Evolutionary conservation across 2,113 vertebrate genomes (phyloP), one percentile per base, ranked within the genome.

Genomic region (Ophthalmolycus amberensis): DNA sequence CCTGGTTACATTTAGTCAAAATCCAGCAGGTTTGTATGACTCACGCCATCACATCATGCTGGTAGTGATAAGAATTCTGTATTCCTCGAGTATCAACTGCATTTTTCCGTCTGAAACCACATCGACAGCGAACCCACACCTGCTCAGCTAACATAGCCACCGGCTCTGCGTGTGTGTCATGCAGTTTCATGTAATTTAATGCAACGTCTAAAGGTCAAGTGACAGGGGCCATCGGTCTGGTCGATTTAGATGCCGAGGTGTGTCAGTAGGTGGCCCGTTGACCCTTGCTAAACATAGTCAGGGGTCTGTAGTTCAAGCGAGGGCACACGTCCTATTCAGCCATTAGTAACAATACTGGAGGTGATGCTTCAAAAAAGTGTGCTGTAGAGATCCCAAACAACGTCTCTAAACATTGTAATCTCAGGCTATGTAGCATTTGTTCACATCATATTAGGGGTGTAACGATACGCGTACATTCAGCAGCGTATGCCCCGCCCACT

Each of bases 91-190:
- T 46, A 5, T 32, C 14, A 37, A 3, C 20, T 60, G 1, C 1
- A 0, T 29, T 34, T 29, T 75, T 63, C 14, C 11, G 5, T 46
- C 42, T 50, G 2, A 69, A 64, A 38, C 7, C 29, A 2, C 40
- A 42, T 3, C 14, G 22, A 52, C 70, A 20, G 27, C 6, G 64
- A 84, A 44, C 72, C 76, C 58, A 40, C 2, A 42, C 38, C 40
- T 9, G 14, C 25, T 75, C 56, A 2, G 65, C 75, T 77, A 52
- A 66, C 80, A 75, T 66, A 75, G 62, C 64, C 56, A n/a, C 48
- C 50, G 78, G 82, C 85, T 69, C 59, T 66, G 75, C 66, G 46
- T 54, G 52, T 54, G 52, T 54, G 79, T 84, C 69, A 87, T 89
- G 37, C 44, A 58, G 20, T 27, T 34, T 58, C 54, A 34, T 79